These are phyloP conservation scores for Gadus chalcogrammus DNA, from an alignment of 2,113 vertebrate genomes.

Conservation along the genomic window DNA sequence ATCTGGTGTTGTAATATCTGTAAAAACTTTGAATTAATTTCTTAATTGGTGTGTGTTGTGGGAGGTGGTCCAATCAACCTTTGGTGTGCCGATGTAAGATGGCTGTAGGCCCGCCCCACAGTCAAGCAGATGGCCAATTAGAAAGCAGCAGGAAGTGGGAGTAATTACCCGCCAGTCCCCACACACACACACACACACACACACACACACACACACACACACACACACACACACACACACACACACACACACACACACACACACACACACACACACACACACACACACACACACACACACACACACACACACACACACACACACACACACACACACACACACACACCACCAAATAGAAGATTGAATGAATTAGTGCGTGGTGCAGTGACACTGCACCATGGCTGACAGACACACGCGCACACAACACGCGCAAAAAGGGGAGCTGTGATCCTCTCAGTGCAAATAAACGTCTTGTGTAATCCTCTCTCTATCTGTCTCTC, in stretches of 20 bases:
- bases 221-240: constrained; percentile 55
- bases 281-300: constrained; percentile 58
- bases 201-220: constrained; percentile 41
- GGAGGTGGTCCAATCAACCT: constrained; percentile 25
- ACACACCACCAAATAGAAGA: constrained; percentile 61
- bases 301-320: constrained; percentile 34
- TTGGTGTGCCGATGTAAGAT: constrained; percentile 57
- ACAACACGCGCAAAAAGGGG: constrained; percentile 34
- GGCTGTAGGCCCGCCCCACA: constrained; percentile 60
- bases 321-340: constrained; percentile 37
- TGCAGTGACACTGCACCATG: constrained; percentile 64
- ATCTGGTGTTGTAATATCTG: background rate
- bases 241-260: constrained; percentile 35
- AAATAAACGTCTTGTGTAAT: constrained; percentile 63
- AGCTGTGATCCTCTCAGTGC: constrained; percentile 59
- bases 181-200: constrained; percentile 47
- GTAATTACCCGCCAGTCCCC: constrained; percentile 60
- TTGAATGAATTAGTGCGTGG: constrained; percentile 68
- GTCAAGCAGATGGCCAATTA: constrained; percentile 74
- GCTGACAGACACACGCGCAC: constrained; percentile 41
- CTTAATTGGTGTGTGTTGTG: constrained; percentile 16
- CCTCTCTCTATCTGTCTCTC: constrained; percentile 43
- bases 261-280: constrained; percentile 45
- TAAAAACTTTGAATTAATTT: constrained; percentile 6
- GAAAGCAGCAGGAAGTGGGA: constrained; percentile 69